phyloP scores from a whole-genome alignment of 1,140 invertebrate species.

The Euwallacea similis region DNA sequence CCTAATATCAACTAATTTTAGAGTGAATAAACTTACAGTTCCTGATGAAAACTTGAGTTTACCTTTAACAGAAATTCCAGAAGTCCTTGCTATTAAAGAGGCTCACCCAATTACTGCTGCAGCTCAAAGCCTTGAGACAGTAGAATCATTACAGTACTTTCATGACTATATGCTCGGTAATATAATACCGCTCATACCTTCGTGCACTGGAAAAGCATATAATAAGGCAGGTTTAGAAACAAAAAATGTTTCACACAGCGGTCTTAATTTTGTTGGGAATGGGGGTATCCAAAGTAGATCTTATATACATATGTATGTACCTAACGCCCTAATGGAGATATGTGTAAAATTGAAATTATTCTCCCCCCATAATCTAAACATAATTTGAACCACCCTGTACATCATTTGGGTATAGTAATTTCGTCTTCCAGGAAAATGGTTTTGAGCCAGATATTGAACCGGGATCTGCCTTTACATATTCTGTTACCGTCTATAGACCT shows the following conservation, averaged over 20 bases:
- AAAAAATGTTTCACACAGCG: no score
- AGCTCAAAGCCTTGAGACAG: slow-evolving; percentile 12
- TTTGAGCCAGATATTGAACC: slow-evolving; percentile 40
- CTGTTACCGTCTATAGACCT: slow-evolving; percentile 52
- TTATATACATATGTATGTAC: no score
- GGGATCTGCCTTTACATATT: slow-evolving; percentile 49
- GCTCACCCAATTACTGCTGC: slow-evolving; percentile 22
- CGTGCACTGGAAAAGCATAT: background rate
- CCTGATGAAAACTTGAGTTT: slow-evolving; percentile 29
- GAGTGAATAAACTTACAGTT: slow-evolving; percentile 35
- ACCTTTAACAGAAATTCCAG: slow-evolving; percentile 21
- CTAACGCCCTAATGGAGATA: no score
- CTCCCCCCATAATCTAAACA: no score
- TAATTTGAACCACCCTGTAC: no score
- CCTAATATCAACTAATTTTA: slow-evolving; percentile 7
- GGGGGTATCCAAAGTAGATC: no score
- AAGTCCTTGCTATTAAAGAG: slow-evolving; percentile 11
- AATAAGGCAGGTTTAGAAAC: no score
- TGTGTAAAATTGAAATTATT: no score
- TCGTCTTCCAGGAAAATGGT: background rate
- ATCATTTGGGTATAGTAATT: no score
- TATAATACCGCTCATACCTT: background rate
- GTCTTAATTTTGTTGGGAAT: no score
- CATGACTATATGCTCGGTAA: no score
- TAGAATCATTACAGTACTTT: slow-evolving; percentile 1